A percentile compares a stretch with the other conserved stretches of the same genome.
phyloP scores from a whole-genome alignment of 2,797 vertebrate species.

The Thunnus albacares region DNA sequence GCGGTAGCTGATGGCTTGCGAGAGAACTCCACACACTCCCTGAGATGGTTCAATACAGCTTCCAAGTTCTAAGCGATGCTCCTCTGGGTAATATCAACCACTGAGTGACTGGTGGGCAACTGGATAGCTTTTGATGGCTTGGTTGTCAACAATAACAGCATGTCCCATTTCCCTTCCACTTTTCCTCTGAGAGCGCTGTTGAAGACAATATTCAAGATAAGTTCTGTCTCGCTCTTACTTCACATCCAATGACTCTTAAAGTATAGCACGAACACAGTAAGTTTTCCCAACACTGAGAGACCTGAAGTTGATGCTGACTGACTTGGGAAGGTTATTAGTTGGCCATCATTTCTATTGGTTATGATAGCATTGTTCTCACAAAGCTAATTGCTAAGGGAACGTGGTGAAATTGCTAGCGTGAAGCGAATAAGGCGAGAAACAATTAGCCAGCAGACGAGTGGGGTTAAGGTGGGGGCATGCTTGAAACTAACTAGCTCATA shows the following conservation, averaged over 20 bases:
- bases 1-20: conserved; percentile 56
- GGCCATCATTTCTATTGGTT: conserved; percentile 12
- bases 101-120: conserved; percentile 63
- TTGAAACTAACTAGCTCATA: too few species aligned
- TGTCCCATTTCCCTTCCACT: conserved; percentile 41
- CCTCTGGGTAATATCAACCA: conserved; percentile 67
- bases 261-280: background rate
- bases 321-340: conserved; percentile 6
- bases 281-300: background rate
- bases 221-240: conserved; percentile 31
- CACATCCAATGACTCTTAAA: background rate
- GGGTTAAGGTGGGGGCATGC: too few species aligned
- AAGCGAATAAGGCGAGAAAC: background rate
- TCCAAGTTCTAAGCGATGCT: conserved; percentile 58
- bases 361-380: background rate
- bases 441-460: background rate
- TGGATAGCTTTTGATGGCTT: conserved; percentile 59
- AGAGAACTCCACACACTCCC: conserved; percentile 73
- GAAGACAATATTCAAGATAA: conserved; percentile 29
- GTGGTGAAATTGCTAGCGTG: background rate
- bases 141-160: conserved; percentile 72
- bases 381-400: background rate
- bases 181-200: conserved; percentile 45
- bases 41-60: conserved; percentile 50
- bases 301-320: background rate